These are phyloP conservation scores for Heliconius congener DNA, from an alignment of 1,140 invertebrate species.

Conservation along the genomic window DNA sequence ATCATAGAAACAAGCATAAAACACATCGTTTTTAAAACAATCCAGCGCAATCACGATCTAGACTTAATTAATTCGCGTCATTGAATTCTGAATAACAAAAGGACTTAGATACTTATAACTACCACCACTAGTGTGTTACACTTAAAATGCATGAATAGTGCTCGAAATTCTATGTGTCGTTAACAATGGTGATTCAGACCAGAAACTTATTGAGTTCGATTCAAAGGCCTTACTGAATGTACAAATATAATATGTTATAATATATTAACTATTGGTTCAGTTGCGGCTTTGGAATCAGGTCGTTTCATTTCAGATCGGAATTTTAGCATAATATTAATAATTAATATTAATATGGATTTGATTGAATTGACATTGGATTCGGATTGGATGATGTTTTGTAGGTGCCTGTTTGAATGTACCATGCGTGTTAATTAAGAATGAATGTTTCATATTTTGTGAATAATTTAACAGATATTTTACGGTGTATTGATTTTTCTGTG, in stretches of 20 bases:
- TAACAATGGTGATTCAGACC: constrained; percentile 23
- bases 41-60: neutral
- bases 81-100: constrained; percentile 1
- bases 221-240: constrained; percentile 18
- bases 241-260: constrained; percentile 14
- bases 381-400: neutral
- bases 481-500: too few species aligned
- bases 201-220: constrained; percentile 25
- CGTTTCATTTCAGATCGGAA: neutral
- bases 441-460: neutral
- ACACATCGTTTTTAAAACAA: neutral
- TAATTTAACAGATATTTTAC: neutral
- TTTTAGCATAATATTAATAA: constrained; percentile 4
- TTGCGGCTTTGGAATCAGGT: constrained; percentile 4
- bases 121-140: constrained; percentile 10
- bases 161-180: constrained; percentile 22
- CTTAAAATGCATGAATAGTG: constrained; percentile 27
- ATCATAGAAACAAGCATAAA: neutral
- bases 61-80: constrained; percentile 11
- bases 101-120: constrained; percentile 11
- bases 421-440: neutral
- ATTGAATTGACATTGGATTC: neutral
- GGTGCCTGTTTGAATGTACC: neutral
- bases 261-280: constrained; percentile 15
- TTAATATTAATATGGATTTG: neutral